Base-by-base conservation (phyloP, 2,113 vertebrate species). In the Brienomyrus longianalis region DNA sequence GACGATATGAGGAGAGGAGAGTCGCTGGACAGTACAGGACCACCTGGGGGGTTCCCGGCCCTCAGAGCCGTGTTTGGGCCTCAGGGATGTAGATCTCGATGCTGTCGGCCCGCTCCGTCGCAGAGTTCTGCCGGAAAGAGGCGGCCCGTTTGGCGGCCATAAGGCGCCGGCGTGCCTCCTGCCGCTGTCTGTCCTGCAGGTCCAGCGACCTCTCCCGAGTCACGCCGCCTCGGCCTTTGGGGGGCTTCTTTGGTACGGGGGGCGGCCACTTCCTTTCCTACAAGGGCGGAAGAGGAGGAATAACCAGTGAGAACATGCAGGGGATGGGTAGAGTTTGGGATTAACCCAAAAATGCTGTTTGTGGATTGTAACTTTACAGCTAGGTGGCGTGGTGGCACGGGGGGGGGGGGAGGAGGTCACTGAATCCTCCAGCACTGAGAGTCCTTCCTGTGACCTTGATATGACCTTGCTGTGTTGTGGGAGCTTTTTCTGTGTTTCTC, bases 31-130 rank as follows among this genome's bases (percentile, higher is more conserved):
- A n/a, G 50, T 35, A 23, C n/a, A 54, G 27, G 84, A 54, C 5
- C 43, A 13, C 1, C 47, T 5, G n/a, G 48, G 45, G 23, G 17
- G 7, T 27, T 90, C 92, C 83, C 93, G 94, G 93, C 94, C 97
- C 94, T 98, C 97, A 99, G 95, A 99, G 98, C 93, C 98, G 95
- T 0, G 98, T 99, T 96, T 99, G 98, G 93, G 98, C 98, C 94
- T 99, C 98, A 0, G 98, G 98, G 96, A 99, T 99, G 94, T 99
- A 99, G 92, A 99, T 99, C 95, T 99, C 98, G 35, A 99, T 99
- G 97, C 98, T 99, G 96, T 99, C 98, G 19, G 98, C 98, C 0
- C 98, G 95, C 94, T 99, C 98, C 1, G 97, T 97, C 91, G 96
- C 96, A 0, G 98, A 98, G 95, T 97, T 98, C 96, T 99, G 98